A percentile compares a stretch with the other conserved stretches of the same genome.
phyloP scores from a whole-genome alignment of 2,113 vertebrate genomes.

The Collichthys lucidus region DNA sequence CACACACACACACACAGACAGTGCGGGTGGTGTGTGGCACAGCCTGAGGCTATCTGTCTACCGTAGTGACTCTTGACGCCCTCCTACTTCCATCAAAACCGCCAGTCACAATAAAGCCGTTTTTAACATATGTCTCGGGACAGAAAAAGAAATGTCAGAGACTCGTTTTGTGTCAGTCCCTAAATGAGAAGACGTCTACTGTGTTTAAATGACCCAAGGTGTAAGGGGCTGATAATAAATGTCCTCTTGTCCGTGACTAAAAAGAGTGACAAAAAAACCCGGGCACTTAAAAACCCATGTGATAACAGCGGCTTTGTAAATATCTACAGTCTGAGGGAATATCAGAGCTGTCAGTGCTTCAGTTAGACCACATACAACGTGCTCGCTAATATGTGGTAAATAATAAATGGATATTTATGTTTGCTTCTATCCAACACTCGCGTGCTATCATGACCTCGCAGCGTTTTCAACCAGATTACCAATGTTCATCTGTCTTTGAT shows the following conservation, averaged over 20 bases:
- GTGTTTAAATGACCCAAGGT: slow-evolving; percentile 60
- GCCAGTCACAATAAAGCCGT: slow-evolving; percentile 59
- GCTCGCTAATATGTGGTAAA: slow-evolving; percentile 55
- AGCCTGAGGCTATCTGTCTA: slow-evolving; percentile 74
- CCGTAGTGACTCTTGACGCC: slow-evolving; percentile 59
- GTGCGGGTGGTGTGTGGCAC: slow-evolving; percentile 67
- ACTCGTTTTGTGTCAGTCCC: slow-evolving; percentile 26
- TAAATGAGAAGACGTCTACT: slow-evolving; percentile 23
- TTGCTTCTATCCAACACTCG: slow-evolving; percentile 39
- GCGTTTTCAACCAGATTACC: slow-evolving; percentile 47
- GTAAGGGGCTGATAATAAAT: slow-evolving; percentile 22
- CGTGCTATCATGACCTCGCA: slow-evolving; percentile 45
- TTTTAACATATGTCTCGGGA: slow-evolving; percentile 42
- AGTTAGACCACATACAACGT: slow-evolving; percentile 35
- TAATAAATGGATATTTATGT: slow-evolving; percentile 68
- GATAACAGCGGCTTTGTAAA: slow-evolving; percentile 11
- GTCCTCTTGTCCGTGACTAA: background rate
- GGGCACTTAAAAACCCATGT: slow-evolving; percentile 4
- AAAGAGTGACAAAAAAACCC: background rate
- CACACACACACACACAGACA: slow-evolving; percentile 31
- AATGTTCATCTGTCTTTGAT: slow-evolving; percentile 69
- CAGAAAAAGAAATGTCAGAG: slow-evolving; percentile 32
- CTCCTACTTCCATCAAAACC: slow-evolving; percentile 62
- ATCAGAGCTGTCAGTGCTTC: slow-evolving; percentile 35
- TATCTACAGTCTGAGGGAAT: slow-evolving; percentile 33